Evolutionary conservation across 2,888 invertebrate genomes (phyloP).

Genomic region (Paralinhomoeus sp.): DNA sequence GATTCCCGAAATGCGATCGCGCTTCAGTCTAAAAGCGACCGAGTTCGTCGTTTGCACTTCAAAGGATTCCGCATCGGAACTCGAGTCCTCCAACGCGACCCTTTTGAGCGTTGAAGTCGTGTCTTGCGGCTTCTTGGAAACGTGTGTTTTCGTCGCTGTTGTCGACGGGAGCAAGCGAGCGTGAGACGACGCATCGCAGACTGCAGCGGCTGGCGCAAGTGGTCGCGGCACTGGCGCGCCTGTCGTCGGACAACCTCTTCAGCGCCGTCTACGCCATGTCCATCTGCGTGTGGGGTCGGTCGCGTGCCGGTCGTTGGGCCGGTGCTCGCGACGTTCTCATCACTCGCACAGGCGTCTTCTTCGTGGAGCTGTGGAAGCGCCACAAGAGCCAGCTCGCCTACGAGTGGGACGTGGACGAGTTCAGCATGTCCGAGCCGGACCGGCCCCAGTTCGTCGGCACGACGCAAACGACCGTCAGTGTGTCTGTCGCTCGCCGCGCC

Average conservation of each 20-base stretch:
- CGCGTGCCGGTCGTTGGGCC: not conserved
- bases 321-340: not conserved
- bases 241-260: constrained; percentile 30
- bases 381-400: constrained; percentile 27
- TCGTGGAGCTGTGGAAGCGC: constrained; percentile 29
- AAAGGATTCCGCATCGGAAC: too few relatives aligned
- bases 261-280: constrained; percentile 30
- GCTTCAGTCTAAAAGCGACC: too few relatives aligned
- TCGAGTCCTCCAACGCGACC: too few relatives aligned
- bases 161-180: too few relatives aligned
- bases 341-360: constrained; percentile 24
- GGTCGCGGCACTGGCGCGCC: constrained; percentile 20
- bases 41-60: too few relatives aligned
- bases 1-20: too few relatives aligned
- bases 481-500: not conserved
- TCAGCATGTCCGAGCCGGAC: constrained; percentile 30
- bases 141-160: too few relatives aligned
- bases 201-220: constrained; percentile 13
- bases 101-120: too few relatives aligned
- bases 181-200: constrained; percentile 7
- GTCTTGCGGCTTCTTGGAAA: too few relatives aligned
- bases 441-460: constrained; percentile 25
- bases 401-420: constrained; percentile 31
- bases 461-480: constrained; percentile 7
- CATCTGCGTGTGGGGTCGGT: constrained; percentile 32